Evolutionary conservation across 2,113 vertebrate species (phyloP), one percentile per base, ranked within the genome.

Genomic region (Platichthys stellatus): DNA sequence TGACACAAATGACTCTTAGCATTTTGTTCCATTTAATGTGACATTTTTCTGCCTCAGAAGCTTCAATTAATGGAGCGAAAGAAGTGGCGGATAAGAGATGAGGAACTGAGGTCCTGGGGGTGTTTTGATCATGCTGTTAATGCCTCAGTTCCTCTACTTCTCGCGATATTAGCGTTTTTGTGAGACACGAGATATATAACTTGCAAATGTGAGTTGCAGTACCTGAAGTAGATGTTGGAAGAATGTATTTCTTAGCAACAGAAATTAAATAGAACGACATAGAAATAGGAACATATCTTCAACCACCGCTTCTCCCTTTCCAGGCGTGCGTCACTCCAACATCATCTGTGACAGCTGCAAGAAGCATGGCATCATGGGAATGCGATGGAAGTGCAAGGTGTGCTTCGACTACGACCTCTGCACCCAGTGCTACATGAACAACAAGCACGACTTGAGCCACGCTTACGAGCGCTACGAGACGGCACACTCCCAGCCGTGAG

Each of bases 261-360:
- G 43, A 63, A 57, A 58, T 54, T 18, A 1, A 28, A 24, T 13
- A 26, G 8, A 65, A 20, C 20, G 17, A 26, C 20, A 26, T 11
- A 67, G 8, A 63, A 54, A 73, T 5, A 28, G 28, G 51, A 72
- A 43, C 12, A 43, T 43, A 13, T 60, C 17, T 51, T 45, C 9
- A n/a, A 24, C 13, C 15, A 1, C 53, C 43, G 64, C 26, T 61
- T 49, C 65, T 61, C 62, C 47, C 61, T 53, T 31, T 26, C 4
- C 65, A 99, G 98, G 98, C 11, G 96, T 99, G 26, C 97, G 98
- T 15, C 98, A 99, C 88, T 98, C 97, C 72, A 99, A 99, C 89
- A 99, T 99, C 86, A 98, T 99, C 92, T 99, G 98, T 2, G 98
- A 99, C 93, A 97, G 96, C 86, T 99, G 98, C 90, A 98, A 97